These are phyloP conservation scores for Plagodis dolabraria DNA, from an alignment of 2,888 invertebrate species.

Conservation along the genomic window DNA sequence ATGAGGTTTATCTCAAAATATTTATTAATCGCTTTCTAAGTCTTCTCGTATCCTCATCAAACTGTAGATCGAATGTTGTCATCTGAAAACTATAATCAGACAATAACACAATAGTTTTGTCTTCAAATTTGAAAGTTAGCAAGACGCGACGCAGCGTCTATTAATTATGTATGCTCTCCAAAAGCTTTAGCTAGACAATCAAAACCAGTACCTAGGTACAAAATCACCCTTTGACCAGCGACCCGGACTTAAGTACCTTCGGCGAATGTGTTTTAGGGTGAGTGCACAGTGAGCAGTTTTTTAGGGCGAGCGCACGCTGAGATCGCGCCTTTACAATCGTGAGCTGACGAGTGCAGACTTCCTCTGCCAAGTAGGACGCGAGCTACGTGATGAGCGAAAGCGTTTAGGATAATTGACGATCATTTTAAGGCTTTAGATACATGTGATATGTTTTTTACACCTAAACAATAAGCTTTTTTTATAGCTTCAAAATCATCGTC, in stretches of 20 bases:
- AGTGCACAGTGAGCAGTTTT: conserved; percentile 37
- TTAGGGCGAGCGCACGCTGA: conserved; percentile 44
- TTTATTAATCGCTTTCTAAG: no score
- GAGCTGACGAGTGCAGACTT: conserved; percentile 69
- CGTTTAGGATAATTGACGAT: conserved; percentile 15
- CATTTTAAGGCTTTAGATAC: background rate
- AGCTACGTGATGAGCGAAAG: conserved; percentile 21
- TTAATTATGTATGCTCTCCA: background rate
- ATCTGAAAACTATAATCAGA: no score
- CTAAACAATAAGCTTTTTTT: no score
- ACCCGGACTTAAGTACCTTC: conserved; percentile 40
- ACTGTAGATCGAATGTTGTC: no score
- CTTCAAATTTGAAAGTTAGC: no score
- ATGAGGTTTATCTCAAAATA: no score
- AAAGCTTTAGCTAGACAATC: conserved; percentile 15
- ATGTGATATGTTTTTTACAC: background rate
- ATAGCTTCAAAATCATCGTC: no score
- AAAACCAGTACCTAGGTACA: conserved; percentile 20
- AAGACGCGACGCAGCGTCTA: no score
- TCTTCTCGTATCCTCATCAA: no score
- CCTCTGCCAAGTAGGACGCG: conserved; percentile 44
- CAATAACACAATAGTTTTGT: no score
- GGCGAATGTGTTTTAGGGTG: conserved; percentile 47
- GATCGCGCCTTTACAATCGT: conserved; percentile 70
- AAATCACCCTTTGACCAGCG: conserved; percentile 29